Conservation (phyloP, 2,888 invertebrate species). For the Phaedon cochleariae region DNA sequence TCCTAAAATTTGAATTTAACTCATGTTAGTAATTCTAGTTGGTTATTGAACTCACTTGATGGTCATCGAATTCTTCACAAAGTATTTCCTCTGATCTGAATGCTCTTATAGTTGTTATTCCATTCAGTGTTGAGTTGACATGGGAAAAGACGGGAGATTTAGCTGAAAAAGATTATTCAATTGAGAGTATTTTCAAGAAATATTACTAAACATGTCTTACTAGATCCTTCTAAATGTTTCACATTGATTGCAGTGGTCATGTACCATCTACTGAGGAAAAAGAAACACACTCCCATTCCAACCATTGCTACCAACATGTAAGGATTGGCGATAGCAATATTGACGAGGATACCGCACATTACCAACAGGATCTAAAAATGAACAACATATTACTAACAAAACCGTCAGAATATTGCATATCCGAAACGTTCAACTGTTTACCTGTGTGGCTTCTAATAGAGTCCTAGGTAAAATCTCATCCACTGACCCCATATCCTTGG, state of each 20-base stretch:
- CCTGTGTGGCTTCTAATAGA: conserved; percentile 70
- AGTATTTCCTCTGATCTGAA: conserved; percentile 37
- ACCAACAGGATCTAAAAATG: conserved; percentile 23
- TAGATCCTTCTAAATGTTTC: conserved; percentile 68
- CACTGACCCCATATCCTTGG: conserved; percentile 83
- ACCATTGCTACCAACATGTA: conserved; percentile 70
- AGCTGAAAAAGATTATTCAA: too few species aligned
- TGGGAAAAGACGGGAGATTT: conserved; percentile 49
- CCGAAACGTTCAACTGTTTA: too few species aligned
- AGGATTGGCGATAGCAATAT: conserved; percentile 74
- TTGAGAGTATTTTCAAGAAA: not conserved
- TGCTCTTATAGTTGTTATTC: conserved; percentile 46
- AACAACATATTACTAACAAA: too few species aligned
- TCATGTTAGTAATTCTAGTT: not conserved
- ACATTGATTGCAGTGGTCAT: conserved; percentile 75
- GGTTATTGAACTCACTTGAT: conserved; percentile 39
- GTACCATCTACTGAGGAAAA: conserved; percentile 70
- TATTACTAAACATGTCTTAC: conserved; percentile 51
- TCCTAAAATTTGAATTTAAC: conserved; percentile 41
- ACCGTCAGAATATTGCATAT: too few species aligned
- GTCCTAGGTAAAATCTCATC: conserved; percentile 77
- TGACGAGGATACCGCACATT: conserved; percentile 70
- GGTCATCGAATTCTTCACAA: conserved; percentile 44
- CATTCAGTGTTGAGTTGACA: conserved; percentile 42
- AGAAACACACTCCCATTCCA: conserved; percentile 71